These are phyloP conservation scores for Macrostomum cliftonense DNA, from an alignment of 2,888 invertebrate genomes.

Conservation along the genomic window DNA sequence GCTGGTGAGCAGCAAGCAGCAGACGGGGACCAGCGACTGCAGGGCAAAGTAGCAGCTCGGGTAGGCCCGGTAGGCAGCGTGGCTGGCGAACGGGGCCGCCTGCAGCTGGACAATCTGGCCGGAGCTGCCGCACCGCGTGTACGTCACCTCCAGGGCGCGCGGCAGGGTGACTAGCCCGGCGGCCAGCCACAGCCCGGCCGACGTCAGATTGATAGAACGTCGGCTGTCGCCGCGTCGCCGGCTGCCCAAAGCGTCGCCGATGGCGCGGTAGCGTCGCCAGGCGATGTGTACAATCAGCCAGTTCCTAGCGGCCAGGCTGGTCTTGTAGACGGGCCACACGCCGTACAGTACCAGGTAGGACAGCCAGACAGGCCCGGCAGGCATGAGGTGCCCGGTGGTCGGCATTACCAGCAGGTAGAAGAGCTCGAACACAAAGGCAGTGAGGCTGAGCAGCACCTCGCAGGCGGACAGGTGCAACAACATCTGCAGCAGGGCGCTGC, in stretches of 20 bases:
- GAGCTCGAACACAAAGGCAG: too few species aligned
- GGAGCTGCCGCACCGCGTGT: neutral
- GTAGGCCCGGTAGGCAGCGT: neutral
- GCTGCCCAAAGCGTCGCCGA: neutral
- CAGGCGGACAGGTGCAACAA: too few species aligned
- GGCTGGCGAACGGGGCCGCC: neutral
- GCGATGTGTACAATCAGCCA: constrained; percentile 1
- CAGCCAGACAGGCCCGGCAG: too few species aligned
- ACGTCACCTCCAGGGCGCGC: neutral
- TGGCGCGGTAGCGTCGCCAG: neutral
- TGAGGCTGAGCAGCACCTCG: too few species aligned
- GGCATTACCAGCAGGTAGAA: too few species aligned
- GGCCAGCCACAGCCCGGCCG: neutral
- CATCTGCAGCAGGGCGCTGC: too few species aligned
- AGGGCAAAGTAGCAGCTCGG: neutral
- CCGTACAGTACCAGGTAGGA: neutral
- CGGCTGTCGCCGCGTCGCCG: neutral
- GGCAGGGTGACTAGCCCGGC: neutral
- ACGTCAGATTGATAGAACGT: too few species aligned
- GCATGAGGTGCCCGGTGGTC: too few species aligned
- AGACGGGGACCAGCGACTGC: neutral
- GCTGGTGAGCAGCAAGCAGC: neutral
- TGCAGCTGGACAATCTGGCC: neutral
- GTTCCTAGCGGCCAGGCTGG: neutral
- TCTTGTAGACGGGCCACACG: constrained; percentile 1